Evolutionary conservation across 2,113 vertebrate species (phyloP).

Genomic region (Oostethus manadensis): DNA sequence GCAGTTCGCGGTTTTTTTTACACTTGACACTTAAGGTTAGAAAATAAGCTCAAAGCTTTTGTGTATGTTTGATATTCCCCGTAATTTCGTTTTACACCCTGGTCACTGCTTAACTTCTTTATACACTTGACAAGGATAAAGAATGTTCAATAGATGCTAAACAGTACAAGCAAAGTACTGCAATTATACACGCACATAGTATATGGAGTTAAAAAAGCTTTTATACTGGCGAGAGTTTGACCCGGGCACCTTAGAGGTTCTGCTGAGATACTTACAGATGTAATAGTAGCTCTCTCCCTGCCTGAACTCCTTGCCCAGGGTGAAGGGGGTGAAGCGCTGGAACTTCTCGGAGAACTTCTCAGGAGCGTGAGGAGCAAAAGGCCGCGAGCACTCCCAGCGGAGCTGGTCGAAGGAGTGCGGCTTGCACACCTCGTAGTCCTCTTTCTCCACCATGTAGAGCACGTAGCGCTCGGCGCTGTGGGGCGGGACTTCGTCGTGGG

Average conservation of each 20-base stretch:
- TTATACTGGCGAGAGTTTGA: no score
- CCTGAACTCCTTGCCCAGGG: constrained; percentile 88
- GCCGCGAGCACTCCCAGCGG: constrained; percentile 88
- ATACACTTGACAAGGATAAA: no score
- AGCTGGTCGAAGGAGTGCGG: constrained; percentile 86
- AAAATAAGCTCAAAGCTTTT: no score
- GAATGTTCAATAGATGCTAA: no score
- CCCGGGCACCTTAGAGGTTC: not conserved
- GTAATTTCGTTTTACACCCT: no score
- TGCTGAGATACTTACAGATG: constrained; percentile 81
- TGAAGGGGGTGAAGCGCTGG: constrained; percentile 91
- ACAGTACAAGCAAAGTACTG: no score
- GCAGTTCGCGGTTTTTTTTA: no score
- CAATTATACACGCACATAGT: no score
- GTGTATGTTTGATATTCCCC: no score
- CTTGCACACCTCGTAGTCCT: constrained; percentile 82
- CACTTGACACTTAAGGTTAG: no score
- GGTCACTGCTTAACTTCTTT: no score
- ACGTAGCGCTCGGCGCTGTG: constrained; percentile 84
- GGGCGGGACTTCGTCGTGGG: constrained; percentile 66
- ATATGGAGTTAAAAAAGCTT: no score
- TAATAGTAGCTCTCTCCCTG: constrained; percentile 93
- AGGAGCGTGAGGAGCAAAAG: constrained; percentile 80
- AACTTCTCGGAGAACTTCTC: constrained; percentile 94
- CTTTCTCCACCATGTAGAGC: constrained; percentile 85